These are phyloP conservation scores for Solen grandis DNA, from an alignment of 1,140 invertebrate genomes.

Conservation along the genomic window DNA sequence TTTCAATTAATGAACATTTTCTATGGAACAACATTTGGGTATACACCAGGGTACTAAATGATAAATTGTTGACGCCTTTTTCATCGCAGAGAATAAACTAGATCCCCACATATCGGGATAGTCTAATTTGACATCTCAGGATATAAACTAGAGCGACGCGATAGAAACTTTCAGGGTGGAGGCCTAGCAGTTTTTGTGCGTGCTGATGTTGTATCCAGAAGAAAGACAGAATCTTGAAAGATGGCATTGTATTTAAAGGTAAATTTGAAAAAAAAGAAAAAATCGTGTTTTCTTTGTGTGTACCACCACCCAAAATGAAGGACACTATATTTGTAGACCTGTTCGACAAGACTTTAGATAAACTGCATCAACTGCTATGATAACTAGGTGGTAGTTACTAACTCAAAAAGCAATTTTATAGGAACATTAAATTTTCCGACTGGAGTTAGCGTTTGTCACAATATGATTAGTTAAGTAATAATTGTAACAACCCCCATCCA, in stretches of 20 bases:
- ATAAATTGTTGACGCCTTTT: too few relatives aligned
- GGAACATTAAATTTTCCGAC: slow-evolving; percentile 28
- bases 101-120: background rate
- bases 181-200: background rate
- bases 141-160: background rate
- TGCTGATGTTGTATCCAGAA: background rate
- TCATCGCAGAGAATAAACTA: background rate
- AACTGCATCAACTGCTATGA: too few relatives aligned
- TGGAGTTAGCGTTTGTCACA: too few relatives aligned
- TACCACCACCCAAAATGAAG: background rate
- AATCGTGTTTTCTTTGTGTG: too few relatives aligned
- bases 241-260: background rate
- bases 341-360: too few relatives aligned
- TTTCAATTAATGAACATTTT: too few relatives aligned
- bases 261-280: too few relatives aligned
- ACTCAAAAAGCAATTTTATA: background rate
- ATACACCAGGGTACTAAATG: too few relatives aligned
- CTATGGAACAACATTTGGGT: too few relatives aligned
- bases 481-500: slow-evolving; percentile 7
- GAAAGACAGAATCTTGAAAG: background rate
- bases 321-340: background rate
- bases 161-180: background rate
- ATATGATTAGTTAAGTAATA: slow-evolving; percentile 36
- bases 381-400: too few relatives aligned
- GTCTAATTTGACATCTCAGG: background rate